Evolutionary conservation across 2,888 invertebrate species (phyloP).

Genomic region (Lottia scabra): DNA sequence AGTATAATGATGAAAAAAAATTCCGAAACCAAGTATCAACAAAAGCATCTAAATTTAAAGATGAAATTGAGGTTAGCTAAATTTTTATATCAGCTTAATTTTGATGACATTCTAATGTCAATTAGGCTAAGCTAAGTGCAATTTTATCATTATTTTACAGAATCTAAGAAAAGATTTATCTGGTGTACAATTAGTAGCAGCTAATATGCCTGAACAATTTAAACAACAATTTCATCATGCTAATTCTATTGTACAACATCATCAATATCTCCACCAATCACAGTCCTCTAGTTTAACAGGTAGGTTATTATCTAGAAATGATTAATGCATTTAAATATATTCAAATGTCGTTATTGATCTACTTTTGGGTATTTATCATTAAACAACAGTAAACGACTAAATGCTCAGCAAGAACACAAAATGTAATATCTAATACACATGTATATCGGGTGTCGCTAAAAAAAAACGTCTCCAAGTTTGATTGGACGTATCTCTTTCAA

Average conservation of each 20-base stretch:
- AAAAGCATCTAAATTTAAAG: constrained; percentile 38
- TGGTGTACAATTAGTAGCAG: constrained; percentile 42
- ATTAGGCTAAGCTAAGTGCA: no score
- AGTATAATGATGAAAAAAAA: constrained; percentile 41
- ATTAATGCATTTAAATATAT: neutral
- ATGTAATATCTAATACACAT: no score
- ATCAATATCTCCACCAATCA: constrained; percentile 44
- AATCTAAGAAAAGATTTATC: constrained; percentile 35
- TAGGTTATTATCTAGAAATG: constrained; percentile 7
- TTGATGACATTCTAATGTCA: no score
- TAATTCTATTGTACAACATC: constrained; percentile 46
- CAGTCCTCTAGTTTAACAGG: constrained; percentile 52
- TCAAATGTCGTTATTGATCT: no score
- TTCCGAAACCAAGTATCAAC: constrained; percentile 42
- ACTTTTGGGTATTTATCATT: no score
- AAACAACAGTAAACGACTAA: no score
- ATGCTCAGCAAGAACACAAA: no score
- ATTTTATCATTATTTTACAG: constrained; percentile 18
- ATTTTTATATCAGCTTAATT: no score
- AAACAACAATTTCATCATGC: constrained; percentile 46
- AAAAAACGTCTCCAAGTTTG: no score
- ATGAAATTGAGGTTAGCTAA: constrained; percentile 46
- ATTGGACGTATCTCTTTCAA: no score
- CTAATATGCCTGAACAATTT: constrained; percentile 48
- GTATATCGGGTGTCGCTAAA: no score